Percentiles rank a stretch among this genome's conserved stretches.
Evolutionary conservation across 2,888 invertebrate genomes (phyloP).

Genomic region (Melieria omissa): DNA sequence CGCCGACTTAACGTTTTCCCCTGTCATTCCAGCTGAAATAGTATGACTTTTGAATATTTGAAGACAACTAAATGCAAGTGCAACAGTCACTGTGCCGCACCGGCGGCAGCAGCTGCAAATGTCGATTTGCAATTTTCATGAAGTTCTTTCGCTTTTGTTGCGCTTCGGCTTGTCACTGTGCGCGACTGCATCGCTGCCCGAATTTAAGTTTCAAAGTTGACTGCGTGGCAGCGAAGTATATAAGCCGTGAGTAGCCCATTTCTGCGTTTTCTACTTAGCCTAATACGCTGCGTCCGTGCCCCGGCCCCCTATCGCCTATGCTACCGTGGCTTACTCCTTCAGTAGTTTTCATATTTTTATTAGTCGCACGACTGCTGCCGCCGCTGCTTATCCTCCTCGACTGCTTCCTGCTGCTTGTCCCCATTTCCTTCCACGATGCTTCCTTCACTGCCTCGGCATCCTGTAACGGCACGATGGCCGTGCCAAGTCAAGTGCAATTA

Average conservation of each 20-base stretch:
- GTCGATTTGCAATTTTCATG: slow-evolving; percentile 52
- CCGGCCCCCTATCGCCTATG: too few relatives aligned
- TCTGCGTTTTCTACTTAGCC: too few relatives aligned
- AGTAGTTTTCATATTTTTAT: too few relatives aligned
- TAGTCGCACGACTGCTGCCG: too few relatives aligned
- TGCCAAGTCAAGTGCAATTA: too few relatives aligned
- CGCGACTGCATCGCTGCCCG: background rate
- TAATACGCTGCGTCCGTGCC: too few relatives aligned
- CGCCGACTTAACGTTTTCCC: slow-evolving; percentile 44
- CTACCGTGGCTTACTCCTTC: too few relatives aligned
- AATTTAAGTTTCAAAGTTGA: slow-evolving; percentile 6
- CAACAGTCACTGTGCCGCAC: background rate
- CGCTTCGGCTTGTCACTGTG: background rate
- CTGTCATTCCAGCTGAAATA: slow-evolving; percentile 47
- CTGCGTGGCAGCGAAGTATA: background rate
- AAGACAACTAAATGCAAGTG: slow-evolving; percentile 19
- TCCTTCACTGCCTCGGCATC: too few relatives aligned
- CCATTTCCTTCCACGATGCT: too few relatives aligned
- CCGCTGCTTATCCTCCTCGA: too few relatives aligned
- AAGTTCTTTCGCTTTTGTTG: slow-evolving; percentile 30
- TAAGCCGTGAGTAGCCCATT: background rate
- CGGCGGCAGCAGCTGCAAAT: slow-evolving; percentile 36
- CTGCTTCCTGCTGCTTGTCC: too few relatives aligned
- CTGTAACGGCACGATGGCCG: too few relatives aligned
- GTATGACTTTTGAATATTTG: slow-evolving; percentile 56